Evolutionary conservation across 2,113 vertebrate species (phyloP).

Genomic region (Oreochromis niloticus): DNA sequence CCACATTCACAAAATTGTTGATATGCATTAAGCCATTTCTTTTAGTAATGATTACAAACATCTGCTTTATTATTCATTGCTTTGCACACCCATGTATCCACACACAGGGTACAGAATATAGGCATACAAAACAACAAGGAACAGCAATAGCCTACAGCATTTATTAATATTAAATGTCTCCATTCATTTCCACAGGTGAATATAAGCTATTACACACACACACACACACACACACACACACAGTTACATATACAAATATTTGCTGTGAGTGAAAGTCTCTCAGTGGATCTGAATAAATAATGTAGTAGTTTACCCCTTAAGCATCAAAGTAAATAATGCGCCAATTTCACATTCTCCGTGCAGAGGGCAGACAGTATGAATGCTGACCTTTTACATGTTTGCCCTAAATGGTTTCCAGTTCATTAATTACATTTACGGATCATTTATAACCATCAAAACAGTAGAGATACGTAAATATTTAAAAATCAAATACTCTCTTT

Average conservation of each 20-base stretch:
- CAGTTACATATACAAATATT: not conserved
- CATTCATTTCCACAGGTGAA: not conserved
- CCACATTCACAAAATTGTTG: not conserved
- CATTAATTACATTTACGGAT: not conserved
- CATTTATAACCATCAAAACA: not conserved
- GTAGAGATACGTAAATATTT: not conserved
- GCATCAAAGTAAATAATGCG: not conserved
- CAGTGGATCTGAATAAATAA: not conserved
- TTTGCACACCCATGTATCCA: not conserved
- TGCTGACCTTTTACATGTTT: constrained; percentile 2
- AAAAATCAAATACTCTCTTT: not conserved
- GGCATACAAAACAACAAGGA: not conserved
- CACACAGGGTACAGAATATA: not conserved
- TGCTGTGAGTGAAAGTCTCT: not conserved
- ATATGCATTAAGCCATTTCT: not conserved
- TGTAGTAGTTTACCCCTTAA: not conserved
- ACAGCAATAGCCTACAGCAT: not conserved
- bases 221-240: not conserved
- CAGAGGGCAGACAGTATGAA: not conserved
- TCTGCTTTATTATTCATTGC: not conserved
- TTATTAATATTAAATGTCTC: not conserved
- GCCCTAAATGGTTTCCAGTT: not conserved
- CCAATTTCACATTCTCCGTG: not conserved
- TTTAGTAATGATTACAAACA: not conserved
- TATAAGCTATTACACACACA: not conserved